Evolutionary conservation across 1,140 invertebrate species (phyloP), one percentile per base, ranked within the genome.

Genomic region (Lepidurus packardi): DNA sequence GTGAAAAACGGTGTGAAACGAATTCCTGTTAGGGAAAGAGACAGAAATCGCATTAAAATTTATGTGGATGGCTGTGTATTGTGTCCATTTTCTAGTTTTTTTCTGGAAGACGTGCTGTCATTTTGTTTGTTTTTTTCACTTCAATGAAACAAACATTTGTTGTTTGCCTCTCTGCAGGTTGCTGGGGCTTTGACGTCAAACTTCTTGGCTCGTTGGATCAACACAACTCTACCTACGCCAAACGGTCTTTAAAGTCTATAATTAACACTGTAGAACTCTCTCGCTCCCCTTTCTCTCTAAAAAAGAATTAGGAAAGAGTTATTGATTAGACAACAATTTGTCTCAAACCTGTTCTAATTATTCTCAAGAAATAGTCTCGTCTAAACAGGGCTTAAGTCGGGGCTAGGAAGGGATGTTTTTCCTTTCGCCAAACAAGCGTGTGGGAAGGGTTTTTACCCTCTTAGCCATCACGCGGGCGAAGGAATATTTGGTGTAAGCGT

Each of bases 201-300:
- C 53, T 65, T 65, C n/a, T 65, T 65, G 53, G 53, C 53, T 16
- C 21, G 16, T 65, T 13, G 13, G 21, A 65, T 9, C 53, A 65
- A 21, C 53, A 65, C 53, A 65, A 7, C 13, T 65, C 53, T 65
- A 65, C 53, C n/a, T 65, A 65, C 53, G 53, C 53, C 53, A 21
- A 65, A 65, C 13, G 53, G 53, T 47, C 13, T 77, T 65, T 25
- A 0, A 21, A 3, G 53, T 25, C 11, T 41, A 77, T 25, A 41
- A 11, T 77, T 45, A 47, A 25, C 44, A 45, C 7, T 47, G n/a
- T 34, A 77, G 16, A 41, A 77, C 76, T 47, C 13, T 77, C 44
- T 77, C 43, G 34, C 24, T 76, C 7, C 45, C 42, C 34, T 5
- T 16, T 75, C 34, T 41, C 41, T 25, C 24, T 41, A 77, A 43